Conservation (phyloP, 2,797 vertebrate species). For the Halcyon leucocephala region DNA sequence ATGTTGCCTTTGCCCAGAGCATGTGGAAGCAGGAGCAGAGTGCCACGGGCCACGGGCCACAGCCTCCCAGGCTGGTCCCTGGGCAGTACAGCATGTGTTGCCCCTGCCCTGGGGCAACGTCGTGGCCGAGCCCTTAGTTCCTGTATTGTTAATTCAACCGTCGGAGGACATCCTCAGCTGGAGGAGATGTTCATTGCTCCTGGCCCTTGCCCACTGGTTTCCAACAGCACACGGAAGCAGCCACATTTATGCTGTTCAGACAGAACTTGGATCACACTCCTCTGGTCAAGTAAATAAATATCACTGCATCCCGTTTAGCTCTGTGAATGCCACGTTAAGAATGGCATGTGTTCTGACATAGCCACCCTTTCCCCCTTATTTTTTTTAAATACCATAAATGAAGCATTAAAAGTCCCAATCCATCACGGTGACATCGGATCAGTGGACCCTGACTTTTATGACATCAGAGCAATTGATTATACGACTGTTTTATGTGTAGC, state of each 20-base stretch:
- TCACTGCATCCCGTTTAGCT: constrained; percentile 23
- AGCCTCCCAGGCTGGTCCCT: not conserved
- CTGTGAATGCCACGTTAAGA: constrained; percentile 44
- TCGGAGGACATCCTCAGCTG: not conserved
- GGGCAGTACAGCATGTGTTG: not conserved
- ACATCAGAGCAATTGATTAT: constrained; percentile 62
- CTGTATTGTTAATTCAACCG: constrained; percentile 35
- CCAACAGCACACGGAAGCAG: not conserved
- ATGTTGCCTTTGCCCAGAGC: not conserved
- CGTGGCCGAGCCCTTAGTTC: not conserved
- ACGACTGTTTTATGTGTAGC: constrained; percentile 36
- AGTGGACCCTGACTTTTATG: constrained; percentile 63
- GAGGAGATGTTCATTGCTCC: not conserved
- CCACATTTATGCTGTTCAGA: not conserved
- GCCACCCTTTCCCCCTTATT: not conserved
- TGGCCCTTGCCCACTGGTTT: not conserved
- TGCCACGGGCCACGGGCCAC: not conserved
- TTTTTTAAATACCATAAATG: constrained; percentile 15
- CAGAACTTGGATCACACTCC: not conserved
- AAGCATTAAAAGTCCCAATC: constrained; percentile 45
- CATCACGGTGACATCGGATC: constrained; percentile 59
- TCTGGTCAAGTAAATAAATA: not conserved
- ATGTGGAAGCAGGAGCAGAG: not conserved
- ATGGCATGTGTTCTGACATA: constrained; percentile 50
- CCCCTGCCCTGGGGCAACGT: constrained; percentile 25